Base-by-base conservation (phyloP, 2,797 vertebrate species). In the Loris lydekkerianus region DNA sequence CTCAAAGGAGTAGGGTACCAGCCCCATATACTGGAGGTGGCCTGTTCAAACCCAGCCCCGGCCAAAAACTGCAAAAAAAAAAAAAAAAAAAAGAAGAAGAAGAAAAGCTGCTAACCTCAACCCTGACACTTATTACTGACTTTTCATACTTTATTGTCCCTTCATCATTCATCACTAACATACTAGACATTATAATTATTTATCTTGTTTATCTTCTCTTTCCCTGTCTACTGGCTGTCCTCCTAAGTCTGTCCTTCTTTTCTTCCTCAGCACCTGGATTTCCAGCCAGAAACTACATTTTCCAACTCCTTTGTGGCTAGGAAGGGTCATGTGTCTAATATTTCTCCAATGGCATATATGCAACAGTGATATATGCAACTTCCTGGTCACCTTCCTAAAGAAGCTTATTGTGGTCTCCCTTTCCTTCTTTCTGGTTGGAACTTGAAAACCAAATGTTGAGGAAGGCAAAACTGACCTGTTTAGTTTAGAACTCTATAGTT, bases 321-420 rank as follows among this genome's bases (percentile, higher is more conserved):
- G 25, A n/a, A 82, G 53, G 25, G 18, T 27, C 31, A 86, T 0
- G 2, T 34, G 29, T 65, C 78, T 72, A 90, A 60, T n/a, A 92
- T 91, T 67, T 61, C 75, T 46, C 29, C 75, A 88, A 65, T 70
- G 67, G 40, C 31, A 40, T 56, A 21, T 77, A 11, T 89, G 18
- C 87, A 94, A 92, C 13, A 89, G 29, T 31, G 60, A 83, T 49
- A 25, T 53, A 21, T 88, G 67, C 72, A 85, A 94, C 60, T 85
- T 84, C 34, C 61, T 61, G 15, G n/a, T 84, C 85, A 72, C 78
- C 67, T 95, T 94, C 77, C 77, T 94, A 91, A 96, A 95, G 82
- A 92, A 78, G 53, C 15, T 60, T 84, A 53, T 56, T 77, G 43
- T 80, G 81, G 65, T 85, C 17, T 25, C 53, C 85, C 65, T 31